Base-by-base conservation (phyloP, 2,113 vertebrate genomes). In the Ciconia maguari region DNA sequence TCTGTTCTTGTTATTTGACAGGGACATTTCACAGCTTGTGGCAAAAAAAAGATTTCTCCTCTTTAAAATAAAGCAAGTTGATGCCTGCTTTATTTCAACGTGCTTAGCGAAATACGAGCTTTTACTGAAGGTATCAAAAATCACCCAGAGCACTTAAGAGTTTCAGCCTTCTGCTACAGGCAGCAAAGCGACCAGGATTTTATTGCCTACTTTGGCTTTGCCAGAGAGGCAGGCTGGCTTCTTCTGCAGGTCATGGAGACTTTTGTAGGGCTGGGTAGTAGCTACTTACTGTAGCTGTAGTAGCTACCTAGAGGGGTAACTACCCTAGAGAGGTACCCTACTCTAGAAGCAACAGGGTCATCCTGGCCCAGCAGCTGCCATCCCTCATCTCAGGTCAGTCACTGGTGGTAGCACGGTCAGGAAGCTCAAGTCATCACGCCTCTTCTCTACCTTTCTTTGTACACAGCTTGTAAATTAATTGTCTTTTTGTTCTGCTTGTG, bases 1-100 rank as follows among this genome's bases (percentile, higher is more conserved):
- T 89, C 79, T 87, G 12, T 81, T 86, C 60, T 75, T 95, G 29
- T 87, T 79, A 84, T 87, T 95, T 87, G 88, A 70, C 42, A 84
- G 21, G 52, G 41, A 74, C 15, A 25, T 83, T 93, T 85, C 48
- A 75, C 36, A 60, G 26, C 48, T 70, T 54, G n/a, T 80, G 51
- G 46, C 22, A 81, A 79, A 94, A 81, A 79, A 66, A 38, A 69
- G 38, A 36, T n/a, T 66, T 84, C 7, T 68, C 18, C 15, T 68
- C 30, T 85, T 85, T 71, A 89, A 93, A 94, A 84, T 62, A 66
- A 93, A 87, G 16, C 20, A 55, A 82, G 21, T n/a, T 80, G 25
- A n/a, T 26, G 14, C 12, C 68, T 80, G 25, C 13, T 82, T 79
- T 69, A 36, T 77, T 74, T 85, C 68, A 54, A 34, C 16, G 24